A percentile compares a stretch with the other conserved stretches of the same genome.
These are phyloP conservation scores for Gracilinanus agilis DNA, from an alignment of 2,113 vertebrate species.

Conservation along the genomic window DNA sequence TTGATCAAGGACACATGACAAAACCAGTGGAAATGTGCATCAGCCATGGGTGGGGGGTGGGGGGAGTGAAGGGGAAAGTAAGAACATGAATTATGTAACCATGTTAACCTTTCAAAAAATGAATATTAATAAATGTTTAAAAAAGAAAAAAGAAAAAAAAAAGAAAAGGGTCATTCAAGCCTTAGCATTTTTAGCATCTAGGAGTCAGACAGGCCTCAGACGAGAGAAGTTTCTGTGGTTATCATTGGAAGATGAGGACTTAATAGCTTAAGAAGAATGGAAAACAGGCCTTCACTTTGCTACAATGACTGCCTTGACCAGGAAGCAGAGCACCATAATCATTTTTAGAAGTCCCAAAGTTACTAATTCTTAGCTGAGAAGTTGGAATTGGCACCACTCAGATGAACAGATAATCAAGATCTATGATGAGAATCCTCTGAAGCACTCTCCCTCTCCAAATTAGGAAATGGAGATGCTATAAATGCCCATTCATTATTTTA, in stretches of 20 bases:
- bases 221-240: neutral
- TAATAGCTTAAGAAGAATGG: neutral
- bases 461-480: slow-evolving; percentile 42
- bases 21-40: too few relatives aligned
- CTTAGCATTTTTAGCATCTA: neutral
- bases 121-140: too few relatives aligned
- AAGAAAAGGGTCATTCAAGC: neutral
- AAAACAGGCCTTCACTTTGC: neutral
- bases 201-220: neutral
- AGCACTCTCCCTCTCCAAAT: neutral
- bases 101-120: too few relatives aligned
- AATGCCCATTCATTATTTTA: slow-evolving; percentile 46
- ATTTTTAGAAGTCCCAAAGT: neutral
- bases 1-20: too few relatives aligned
- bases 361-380: neutral
- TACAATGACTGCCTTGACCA: neutral
- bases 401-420: neutral
- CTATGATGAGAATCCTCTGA: neutral
- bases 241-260: neutral
- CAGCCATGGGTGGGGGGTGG: too few relatives aligned
- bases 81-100: too few relatives aligned
- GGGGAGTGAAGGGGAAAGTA: too few relatives aligned
- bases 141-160: too few relatives aligned
- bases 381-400: neutral
- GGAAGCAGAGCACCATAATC: neutral